Conservation (phyloP, 2,888 invertebrate genomes). For the Drosophila melanosoma region DNA sequence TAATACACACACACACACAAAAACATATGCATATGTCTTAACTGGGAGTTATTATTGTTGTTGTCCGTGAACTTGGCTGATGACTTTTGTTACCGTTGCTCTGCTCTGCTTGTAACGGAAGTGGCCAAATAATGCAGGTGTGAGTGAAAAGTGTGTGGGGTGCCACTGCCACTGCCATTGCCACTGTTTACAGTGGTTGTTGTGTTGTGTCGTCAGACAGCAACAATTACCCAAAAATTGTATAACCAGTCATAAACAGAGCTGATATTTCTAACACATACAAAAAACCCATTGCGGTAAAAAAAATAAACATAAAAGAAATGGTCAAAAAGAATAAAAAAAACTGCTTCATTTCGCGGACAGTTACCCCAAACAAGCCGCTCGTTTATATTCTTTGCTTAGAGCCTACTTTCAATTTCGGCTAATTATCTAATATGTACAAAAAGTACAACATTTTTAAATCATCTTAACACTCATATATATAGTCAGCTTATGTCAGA, state of each 20-base stretch:
- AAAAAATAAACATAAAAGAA: conserved; percentile 1
- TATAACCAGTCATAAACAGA: conserved; percentile 57
- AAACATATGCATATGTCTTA: background rate
- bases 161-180: conserved; percentile 18
- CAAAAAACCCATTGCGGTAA: conserved; percentile 16
- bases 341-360: conserved; percentile 21
- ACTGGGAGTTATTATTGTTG: conserved; percentile 8
- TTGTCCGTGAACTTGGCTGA: conserved; percentile 79
- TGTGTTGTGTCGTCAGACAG: conserved; percentile 41
- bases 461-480: background rate
- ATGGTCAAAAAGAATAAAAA: conserved; percentile 9
- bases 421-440: background rate
- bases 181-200: conserved; percentile 7
- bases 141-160: conserved; percentile 76
- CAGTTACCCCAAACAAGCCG: conserved; percentile 4
- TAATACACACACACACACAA: conserved; percentile 33
- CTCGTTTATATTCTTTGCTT: background rate
- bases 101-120: conserved; percentile 65
- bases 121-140: conserved; percentile 41
- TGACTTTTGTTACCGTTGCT: conserved; percentile 66
- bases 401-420: conserved; percentile 32
- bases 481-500: background rate
- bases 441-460: background rate
- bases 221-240: conserved; percentile 42
- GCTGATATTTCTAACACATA: conserved; percentile 8